Percentiles rank a stretch among this genome's conserved stretches.
These are phyloP conservation scores for Hassar affinis DNA, from an alignment of 2,113 vertebrate genomes.

Conservation along the genomic window DNA sequence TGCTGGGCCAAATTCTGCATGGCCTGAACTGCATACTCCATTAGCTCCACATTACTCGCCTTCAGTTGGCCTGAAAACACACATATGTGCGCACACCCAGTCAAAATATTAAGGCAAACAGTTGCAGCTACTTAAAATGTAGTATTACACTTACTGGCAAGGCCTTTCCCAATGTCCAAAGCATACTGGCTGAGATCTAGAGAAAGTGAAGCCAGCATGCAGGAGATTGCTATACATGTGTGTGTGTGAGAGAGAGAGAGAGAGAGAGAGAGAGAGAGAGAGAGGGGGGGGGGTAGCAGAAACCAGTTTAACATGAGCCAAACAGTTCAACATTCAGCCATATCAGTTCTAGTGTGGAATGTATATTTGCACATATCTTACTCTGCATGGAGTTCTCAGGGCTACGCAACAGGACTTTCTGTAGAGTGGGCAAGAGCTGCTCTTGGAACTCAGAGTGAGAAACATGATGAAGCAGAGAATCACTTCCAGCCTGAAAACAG, in stretches of 20 bases:
- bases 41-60: constrained; percentile 88
- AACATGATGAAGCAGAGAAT: constrained; percentile 83
- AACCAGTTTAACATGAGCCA: neutral
- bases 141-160: constrained; percentile 82
- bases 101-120: neutral
- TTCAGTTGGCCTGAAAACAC: constrained; percentile 87
- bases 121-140: neutral
- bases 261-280: neutral
- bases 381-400: constrained; percentile 94
- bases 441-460: constrained; percentile 92
- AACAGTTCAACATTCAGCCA: neutral
- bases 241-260: constrained; percentile 6
- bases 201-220: constrained; percentile 83
- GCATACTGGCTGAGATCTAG: constrained; percentile 97
- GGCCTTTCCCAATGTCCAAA: constrained; percentile 88
- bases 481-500: constrained; percentile 78
- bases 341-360: neutral
- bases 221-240: constrained; percentile 82
- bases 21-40: constrained; percentile 88
- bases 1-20: constrained; percentile 88
- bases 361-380: constrained; percentile 65
- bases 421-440: constrained; percentile 83
- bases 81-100: neutral
- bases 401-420: constrained; percentile 91
- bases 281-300: neutral